phyloP scores from a whole-genome alignment of 1,140 invertebrate genomes.

The Drosophila miranda region DNA sequence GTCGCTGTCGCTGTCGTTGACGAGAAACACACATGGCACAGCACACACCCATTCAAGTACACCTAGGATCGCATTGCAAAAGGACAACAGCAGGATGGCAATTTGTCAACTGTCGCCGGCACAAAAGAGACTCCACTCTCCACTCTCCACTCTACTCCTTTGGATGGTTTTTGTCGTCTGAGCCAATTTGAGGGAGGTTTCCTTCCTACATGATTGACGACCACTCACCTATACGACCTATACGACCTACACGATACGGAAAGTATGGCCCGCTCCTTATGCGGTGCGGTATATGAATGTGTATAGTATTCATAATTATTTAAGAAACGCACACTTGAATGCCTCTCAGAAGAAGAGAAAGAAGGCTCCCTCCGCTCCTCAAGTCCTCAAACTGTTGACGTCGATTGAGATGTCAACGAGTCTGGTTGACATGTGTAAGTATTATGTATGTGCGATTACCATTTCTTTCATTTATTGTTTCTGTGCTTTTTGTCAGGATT shows the following conservation, averaged over 20 bases:
- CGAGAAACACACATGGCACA: conserved; percentile 11
- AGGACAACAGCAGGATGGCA: conserved; percentile 60
- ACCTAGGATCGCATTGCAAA: conserved; percentile 53
- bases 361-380: conserved; percentile 22
- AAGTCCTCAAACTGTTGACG: conserved; percentile 38
- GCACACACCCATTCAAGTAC: neutral
- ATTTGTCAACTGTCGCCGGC: conserved; percentile 74
- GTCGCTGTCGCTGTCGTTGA: conserved; percentile 11
- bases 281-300: conserved; percentile 37
- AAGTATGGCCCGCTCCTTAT: conserved; percentile 41
- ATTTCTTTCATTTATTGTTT: conserved; percentile 6
- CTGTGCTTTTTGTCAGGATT: conserved; percentile 11
- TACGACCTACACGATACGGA: conserved; percentile 45
- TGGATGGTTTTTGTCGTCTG: conserved; percentile 23
- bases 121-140: conserved; percentile 45
- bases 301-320: conserved; percentile 73
- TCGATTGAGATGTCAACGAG: conserved; percentile 67
- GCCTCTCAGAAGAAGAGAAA: conserved; percentile 19
- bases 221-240: conserved; percentile 51
- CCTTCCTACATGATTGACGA: conserved; percentile 66
- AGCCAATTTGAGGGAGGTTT: conserved; percentile 23
- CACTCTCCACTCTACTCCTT: conserved; percentile 18
- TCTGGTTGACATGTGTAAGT: conserved; percentile 45
- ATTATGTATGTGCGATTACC: conserved; percentile 32
- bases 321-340: conserved; percentile 77